Conservation (phyloP, 2,113 vertebrate genomes). For the Pan troglodytes region DNA sequence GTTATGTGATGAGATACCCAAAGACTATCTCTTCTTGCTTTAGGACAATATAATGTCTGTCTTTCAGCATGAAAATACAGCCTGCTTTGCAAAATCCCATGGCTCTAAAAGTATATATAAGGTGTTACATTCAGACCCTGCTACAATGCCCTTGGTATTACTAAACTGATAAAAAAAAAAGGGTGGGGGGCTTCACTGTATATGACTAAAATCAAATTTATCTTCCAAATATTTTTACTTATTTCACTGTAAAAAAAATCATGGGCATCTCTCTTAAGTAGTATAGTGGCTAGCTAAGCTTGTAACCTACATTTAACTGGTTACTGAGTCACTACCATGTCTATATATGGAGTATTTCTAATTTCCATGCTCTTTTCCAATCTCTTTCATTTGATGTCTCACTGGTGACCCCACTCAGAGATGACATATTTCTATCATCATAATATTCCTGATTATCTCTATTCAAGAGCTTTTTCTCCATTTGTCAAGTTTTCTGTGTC, state of each 20-base stretch:
- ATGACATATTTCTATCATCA: background rate
- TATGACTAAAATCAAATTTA: background rate
- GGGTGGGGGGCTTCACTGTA: background rate
- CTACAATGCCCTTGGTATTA: background rate
- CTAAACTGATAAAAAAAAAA: background rate
- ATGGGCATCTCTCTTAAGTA: background rate
- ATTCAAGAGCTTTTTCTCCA: accelerated
- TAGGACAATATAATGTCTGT: background rate
- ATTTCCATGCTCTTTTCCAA: accelerated
- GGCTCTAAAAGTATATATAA: background rate
- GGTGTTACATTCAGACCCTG: background rate
- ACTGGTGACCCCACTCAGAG: background rate
- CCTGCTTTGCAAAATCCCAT: background rate
- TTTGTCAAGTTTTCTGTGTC: background rate
- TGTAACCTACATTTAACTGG: background rate
- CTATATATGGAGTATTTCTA: background rate
- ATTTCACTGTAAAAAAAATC: background rate
- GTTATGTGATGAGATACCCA: background rate
- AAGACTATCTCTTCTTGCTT: background rate
- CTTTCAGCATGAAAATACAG: background rate
- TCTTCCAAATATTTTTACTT: background rate
- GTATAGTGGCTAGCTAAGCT: background rate
- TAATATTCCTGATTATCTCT: background rate
- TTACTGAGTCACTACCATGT: background rate
- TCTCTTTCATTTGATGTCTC: background rate